Evolutionary conservation across 1,140 invertebrate genomes (phyloP).

Genomic region (Drosophila malerkotliana): DNA sequence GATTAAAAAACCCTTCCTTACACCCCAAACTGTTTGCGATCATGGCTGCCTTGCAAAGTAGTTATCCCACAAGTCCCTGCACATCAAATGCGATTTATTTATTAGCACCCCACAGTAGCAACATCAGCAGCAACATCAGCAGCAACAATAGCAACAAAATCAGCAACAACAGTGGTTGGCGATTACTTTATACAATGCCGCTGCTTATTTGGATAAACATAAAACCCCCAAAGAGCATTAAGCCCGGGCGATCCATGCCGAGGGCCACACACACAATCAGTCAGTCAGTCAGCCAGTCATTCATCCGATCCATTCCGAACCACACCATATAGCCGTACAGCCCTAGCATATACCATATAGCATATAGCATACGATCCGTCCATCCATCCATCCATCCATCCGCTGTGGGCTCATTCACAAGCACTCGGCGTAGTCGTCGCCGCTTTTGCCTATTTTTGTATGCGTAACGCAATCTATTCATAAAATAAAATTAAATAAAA

Average conservation of each 20-base stretch:
- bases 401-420: conserved; percentile 57
- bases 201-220: conserved; percentile 77
- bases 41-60: conserved; percentile 42
- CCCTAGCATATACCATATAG: conserved; percentile 19
- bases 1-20: no score
- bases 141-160: conserved; percentile 1
- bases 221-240: conserved; percentile 59
- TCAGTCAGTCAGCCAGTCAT: conserved; percentile 37
- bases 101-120: conserved; percentile 71
- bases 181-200: conserved; percentile 69
- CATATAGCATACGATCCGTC: conserved; percentile 23
- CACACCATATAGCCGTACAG: conserved; percentile 7
- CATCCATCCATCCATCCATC: conserved; percentile 33
- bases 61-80: conserved; percentile 45
- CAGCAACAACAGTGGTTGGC: conserved; percentile 15
- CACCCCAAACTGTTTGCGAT: no score
- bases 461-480: conserved; percentile 82
- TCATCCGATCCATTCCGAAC: conserved; percentile 42
- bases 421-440: conserved; percentile 36
- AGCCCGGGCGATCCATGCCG: conserved; percentile 42
- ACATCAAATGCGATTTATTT: conserved; percentile 74
- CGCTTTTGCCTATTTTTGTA: conserved; percentile 66
- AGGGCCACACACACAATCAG: conserved; percentile 48
- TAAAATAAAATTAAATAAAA: conserved; percentile 82
- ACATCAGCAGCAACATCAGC: conserved; percentile 12